A percentile compares a stretch with the other conserved stretches of the same genome.
phyloP scores from a whole-genome alignment of 1,140 invertebrate genomes.

The Belonocnema kinseyi region DNA sequence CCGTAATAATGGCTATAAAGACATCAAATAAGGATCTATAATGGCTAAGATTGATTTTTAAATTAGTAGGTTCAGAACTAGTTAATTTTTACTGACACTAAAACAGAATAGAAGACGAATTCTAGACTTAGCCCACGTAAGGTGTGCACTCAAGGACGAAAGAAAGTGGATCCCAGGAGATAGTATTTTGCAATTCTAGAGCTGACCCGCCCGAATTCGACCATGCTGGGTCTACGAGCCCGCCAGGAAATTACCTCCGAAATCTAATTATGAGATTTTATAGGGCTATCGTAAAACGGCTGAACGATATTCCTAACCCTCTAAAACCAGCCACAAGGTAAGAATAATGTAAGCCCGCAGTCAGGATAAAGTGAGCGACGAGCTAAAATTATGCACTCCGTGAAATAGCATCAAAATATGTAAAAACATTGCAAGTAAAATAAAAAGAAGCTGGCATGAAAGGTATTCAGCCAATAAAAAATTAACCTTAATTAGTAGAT shows the following conservation, averaged over 20 bases:
- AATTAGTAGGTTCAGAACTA: background rate
- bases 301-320: constrained; percentile 49
- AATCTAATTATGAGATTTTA: constrained; percentile 76
- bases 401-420: background rate
- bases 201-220: constrained; percentile 40
- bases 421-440: background rate
- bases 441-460: background rate
- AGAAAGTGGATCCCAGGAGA: constrained; percentile 1
- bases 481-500: background rate
- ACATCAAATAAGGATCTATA: background rate
- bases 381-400: background rate
- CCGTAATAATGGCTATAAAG: background rate
- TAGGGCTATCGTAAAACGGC: constrained; percentile 74
- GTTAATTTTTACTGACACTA: background rate
- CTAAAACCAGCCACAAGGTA: constrained; percentile 52
- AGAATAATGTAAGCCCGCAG: constrained; percentile 16
- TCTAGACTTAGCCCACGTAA: constrained; percentile 4
- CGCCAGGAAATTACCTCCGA: constrained; percentile 72
- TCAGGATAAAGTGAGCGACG: background rate
- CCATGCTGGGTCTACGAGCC: constrained; percentile 38
- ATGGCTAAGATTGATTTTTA: background rate
- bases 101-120: background rate
- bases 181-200: constrained; percentile 53
- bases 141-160: constrained; percentile 6
- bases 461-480: background rate